phyloP scores from a whole-genome alignment of 2,888 invertebrate genomes.

The Macrosoma leucophasiata region DNA sequence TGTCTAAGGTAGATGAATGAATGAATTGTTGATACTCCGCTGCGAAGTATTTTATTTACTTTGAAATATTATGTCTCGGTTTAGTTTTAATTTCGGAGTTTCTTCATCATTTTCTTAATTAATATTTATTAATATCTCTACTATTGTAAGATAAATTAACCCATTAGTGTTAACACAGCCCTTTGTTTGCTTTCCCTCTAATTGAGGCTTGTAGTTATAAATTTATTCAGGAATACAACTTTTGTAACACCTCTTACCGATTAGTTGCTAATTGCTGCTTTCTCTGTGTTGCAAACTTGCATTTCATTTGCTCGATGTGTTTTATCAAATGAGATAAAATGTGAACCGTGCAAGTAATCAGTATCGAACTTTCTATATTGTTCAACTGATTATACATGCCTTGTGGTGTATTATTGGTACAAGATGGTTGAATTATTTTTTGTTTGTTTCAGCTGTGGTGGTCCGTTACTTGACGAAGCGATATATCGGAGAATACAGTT shows the following conservation, averaged over 20 bases:
- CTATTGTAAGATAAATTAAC: slow-evolving; percentile 27
- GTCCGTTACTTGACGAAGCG: slow-evolving; percentile 86
- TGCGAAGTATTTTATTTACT: no score
- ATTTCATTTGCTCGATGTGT: slow-evolving; percentile 46
- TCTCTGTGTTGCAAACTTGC: slow-evolving; percentile 51
- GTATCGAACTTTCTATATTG: slow-evolving; percentile 15
- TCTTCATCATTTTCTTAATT: no score
- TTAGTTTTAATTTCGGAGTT: no score
- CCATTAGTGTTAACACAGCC: slow-evolving; percentile 36
- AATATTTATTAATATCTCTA: no score
- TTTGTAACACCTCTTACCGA: slow-evolving; percentile 63
- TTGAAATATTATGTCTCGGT: no score
- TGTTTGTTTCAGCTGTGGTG: slow-evolving; percentile 82
- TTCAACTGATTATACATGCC: not conserved
- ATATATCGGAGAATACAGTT: slow-evolving; percentile 88
- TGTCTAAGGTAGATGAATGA: no score
- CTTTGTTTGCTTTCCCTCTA: slow-evolving; percentile 68
- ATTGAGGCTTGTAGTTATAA: slow-evolving; percentile 67
- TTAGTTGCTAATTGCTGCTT: slow-evolving; percentile 65
- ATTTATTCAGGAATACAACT: slow-evolving; percentile 64
- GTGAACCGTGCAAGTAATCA: slow-evolving; percentile 36
- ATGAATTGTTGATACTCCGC: no score
- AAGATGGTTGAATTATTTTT: slow-evolving; percentile 5
- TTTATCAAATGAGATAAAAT: slow-evolving; percentile 46
- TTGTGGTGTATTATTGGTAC: not conserved